A percentile compares a stretch with the other conserved stretches of the same genome.
These are phyloP conservation scores for Adelphocoris suturalis DNA, from an alignment of 2,888 invertebrate species.

Conservation along the genomic window DNA sequence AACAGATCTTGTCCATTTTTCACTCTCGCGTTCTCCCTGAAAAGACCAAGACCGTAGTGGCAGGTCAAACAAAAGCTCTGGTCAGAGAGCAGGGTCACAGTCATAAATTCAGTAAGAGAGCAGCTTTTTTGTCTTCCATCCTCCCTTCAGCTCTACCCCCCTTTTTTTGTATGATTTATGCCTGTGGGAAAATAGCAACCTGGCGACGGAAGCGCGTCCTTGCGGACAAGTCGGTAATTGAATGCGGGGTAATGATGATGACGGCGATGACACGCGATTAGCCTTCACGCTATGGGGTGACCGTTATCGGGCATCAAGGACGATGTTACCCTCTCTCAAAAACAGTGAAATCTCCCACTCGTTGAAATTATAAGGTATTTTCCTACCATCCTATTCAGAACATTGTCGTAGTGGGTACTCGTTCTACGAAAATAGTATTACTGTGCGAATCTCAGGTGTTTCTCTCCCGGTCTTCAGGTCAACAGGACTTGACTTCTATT, in stretches of 20 bases:
- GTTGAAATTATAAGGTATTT: no score
- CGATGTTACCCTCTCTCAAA: not conserved
- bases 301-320: slow-evolving; percentile 28
- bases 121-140: slow-evolving; percentile 43
- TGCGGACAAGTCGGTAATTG: slow-evolving; percentile 41
- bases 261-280: slow-evolving; percentile 58
- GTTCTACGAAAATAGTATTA: no score
- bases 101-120: slow-evolving; percentile 60
- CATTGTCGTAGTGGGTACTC: no score
- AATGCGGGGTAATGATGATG: slow-evolving; percentile 47
- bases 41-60: slow-evolving; percentile 56
- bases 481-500: no score
- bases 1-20: slow-evolving; percentile 63
- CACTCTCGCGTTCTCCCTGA: slow-evolving; percentile 13
- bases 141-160: not conserved
- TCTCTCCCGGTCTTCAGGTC: no score
- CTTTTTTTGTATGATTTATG: slow-evolving; percentile 64
- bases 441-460: no score
- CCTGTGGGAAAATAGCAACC: slow-evolving; percentile 64
- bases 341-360: not conserved
- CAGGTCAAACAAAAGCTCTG: slow-evolving; percentile 59
- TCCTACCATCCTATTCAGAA: no score
- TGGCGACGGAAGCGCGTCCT: slow-evolving; percentile 22
- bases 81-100: slow-evolving; percentile 43
- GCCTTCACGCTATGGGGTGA: slow-evolving; percentile 28